A percentile compares a stretch with the other conserved stretches of the same genome.
phyloP scores from a whole-genome alignment of 2,113 vertebrate species.

The Hydropotes inermis region DNA sequence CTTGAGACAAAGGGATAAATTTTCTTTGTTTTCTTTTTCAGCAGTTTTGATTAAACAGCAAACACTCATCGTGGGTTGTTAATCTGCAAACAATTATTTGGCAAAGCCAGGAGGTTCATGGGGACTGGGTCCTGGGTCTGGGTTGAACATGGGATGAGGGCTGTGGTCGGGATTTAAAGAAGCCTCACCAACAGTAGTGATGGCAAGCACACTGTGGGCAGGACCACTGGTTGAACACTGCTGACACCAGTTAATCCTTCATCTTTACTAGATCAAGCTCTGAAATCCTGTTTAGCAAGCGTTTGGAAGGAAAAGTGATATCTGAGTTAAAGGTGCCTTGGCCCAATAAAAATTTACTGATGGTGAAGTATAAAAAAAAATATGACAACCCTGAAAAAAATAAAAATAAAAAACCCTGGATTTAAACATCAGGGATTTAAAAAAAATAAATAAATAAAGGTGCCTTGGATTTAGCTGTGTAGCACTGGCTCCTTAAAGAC shows the following conservation, averaged over 20 bases:
- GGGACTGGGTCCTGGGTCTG: neutral
- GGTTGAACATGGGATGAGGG: neutral
- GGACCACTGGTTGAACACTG: neutral
- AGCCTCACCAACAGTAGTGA: neutral
- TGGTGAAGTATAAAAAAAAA: too few species aligned
- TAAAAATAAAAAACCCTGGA: too few species aligned
- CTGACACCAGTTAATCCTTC: neutral
- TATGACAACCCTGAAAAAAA: too few species aligned
- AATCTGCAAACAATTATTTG: neutral
- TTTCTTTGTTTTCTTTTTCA: neutral
- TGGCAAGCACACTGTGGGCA: neutral
- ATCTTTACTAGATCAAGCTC: neutral
- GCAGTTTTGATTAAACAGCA: neutral
- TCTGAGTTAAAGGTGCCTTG: neutral
- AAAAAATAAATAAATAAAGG: too few species aligned
- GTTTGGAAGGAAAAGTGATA: neutral
- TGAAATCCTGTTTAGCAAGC: neutral
- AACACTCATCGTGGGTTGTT: neutral
- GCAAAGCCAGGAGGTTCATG: neutral
- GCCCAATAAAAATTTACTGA: too few species aligned
- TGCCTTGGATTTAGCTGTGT: neutral
- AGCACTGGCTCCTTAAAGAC: neutral
- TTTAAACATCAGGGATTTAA: too few species aligned
- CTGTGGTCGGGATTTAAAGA: neutral
- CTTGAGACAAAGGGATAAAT: neutral